Conservation (phyloP, 2,888 invertebrate species). For the Phortica magna region DNA sequence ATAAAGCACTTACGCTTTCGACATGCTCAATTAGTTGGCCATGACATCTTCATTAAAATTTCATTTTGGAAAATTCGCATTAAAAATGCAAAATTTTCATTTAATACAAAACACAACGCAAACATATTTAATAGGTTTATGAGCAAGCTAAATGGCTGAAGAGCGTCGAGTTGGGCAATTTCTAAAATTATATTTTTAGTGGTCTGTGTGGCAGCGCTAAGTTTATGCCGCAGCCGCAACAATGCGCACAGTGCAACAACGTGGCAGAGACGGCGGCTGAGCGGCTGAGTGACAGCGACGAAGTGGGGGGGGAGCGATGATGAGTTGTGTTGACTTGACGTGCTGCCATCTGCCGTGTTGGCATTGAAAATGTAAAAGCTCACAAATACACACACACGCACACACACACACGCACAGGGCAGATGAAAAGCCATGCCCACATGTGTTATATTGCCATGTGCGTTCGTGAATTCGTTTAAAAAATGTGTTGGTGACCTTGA, state of each 20-base stretch:
- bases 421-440: slow-evolving; percentile 25
- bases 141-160: not conserved
- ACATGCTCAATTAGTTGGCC: no score
- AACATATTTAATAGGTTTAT: not conserved
- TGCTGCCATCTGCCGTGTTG: slow-evolving; percentile 43
- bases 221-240: not conserved
- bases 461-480: not conserved
- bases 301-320: not conserved
- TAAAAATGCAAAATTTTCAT: no score
- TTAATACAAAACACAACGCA: not conserved
- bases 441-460: slow-evolving; percentile 11
- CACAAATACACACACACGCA: slow-evolving; percentile 28
- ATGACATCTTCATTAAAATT: no score
- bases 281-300: no score
- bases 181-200: not conserved
- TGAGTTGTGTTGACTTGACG: not conserved
- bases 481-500: slow-evolving; percentile 23
- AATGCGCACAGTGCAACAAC: no score
- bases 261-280: no score
- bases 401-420: slow-evolving; percentile 20
- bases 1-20: no score
- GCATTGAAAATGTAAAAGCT: slow-evolving; percentile 61
- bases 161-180: not conserved
- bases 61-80: no score
- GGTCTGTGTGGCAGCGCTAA: not conserved